Percentiles rank a stretch among this genome's conserved stretches.
phyloP scores from a whole-genome alignment of 64 coral and sea anemone species.

The Montipora sp. region DNA sequence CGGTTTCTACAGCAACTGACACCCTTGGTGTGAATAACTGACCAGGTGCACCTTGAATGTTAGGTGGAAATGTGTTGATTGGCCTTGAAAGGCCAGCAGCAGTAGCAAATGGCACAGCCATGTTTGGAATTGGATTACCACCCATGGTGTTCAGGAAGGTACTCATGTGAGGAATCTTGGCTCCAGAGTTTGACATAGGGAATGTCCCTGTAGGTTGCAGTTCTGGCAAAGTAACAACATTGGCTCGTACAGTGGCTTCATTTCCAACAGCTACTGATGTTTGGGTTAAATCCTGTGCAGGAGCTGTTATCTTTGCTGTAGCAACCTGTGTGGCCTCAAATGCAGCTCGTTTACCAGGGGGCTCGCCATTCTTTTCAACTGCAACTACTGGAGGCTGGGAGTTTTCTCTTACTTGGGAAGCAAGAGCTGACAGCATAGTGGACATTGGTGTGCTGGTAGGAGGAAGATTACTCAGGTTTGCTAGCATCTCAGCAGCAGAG shows the following conservation, averaged over 20 bases:
- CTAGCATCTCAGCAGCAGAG: constrained; percentile 88
- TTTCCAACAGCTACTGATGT: background rate
- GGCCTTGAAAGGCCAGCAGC: constrained; percentile 56
- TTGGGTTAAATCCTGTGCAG: constrained; percentile 7
- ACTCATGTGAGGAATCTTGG: constrained; percentile 75
- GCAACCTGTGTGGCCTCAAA: constrained; percentile 13
- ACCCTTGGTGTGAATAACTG: constrained; percentile 53
- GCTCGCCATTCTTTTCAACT: constrained; percentile 15
- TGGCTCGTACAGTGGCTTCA: background rate
- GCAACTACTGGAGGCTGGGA: background rate
- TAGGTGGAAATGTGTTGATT: constrained; percentile 56
- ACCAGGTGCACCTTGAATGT: constrained; percentile 45
- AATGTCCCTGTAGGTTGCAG: background rate
- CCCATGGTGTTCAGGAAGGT: constrained; percentile 71
- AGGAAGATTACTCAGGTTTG: constrained; percentile 74
- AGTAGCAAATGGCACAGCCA: constrained; percentile 64
- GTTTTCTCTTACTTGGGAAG: constrained; percentile 69
- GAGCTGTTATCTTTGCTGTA: background rate
- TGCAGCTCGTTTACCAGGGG: constrained; percentile 24
- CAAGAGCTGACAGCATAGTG: constrained; percentile 88
- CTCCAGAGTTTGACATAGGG: constrained; percentile 13
- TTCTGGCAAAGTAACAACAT: background rate
- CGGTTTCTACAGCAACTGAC: constrained; percentile 84
- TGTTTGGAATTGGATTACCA: constrained; percentile 30
- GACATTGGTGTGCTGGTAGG: constrained; percentile 90